phyloP scores from a whole-genome alignment of 2,797 vertebrate genomes.

The Thalassophryne amazonica region DNA sequence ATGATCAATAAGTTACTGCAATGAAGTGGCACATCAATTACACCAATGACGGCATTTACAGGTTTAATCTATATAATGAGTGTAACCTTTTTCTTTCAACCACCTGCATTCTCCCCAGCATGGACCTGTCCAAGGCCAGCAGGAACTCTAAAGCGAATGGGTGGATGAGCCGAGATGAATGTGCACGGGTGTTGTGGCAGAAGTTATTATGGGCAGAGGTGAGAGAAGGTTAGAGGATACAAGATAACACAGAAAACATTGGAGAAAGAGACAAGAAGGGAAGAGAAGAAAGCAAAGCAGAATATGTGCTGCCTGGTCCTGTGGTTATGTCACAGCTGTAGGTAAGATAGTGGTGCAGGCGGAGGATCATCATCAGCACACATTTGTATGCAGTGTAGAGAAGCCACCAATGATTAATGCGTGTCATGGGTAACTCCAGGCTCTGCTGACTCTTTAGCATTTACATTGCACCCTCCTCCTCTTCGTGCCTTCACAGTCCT shows the following conservation, averaged over 20 bases:
- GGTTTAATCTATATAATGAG: conserved; percentile 83
- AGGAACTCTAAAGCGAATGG: conserved; percentile 1
- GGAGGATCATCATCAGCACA: conserved; percentile 41
- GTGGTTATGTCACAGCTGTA: conserved; percentile 48
- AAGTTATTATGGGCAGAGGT: neutral
- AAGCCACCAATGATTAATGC: conserved; percentile 67
- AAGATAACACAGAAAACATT: conserved; percentile 11
- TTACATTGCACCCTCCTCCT: conserved; percentile 53
- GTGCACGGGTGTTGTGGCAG: neutral
- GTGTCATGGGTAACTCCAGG: conserved; percentile 57
- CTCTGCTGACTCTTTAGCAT: conserved; percentile 64
- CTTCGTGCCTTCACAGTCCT: conserved; percentile 17
- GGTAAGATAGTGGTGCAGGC: conserved; percentile 39
- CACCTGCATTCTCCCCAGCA: conserved; percentile 56
- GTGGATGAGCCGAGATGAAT: conserved; percentile 35
- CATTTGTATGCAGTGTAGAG: conserved; percentile 55
- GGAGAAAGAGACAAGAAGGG: neutral
- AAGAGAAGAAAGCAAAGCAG: conserved; percentile 6
- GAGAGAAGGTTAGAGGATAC: neutral
- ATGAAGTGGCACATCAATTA: conserved; percentile 82
- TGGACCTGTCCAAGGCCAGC: conserved; percentile 36
- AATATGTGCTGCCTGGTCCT: conserved; percentile 31
- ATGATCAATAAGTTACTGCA: conserved; percentile 79
- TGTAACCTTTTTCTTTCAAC: conserved; percentile 73
- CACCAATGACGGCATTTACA: conserved; percentile 77